Percentiles rank a stretch among this genome's conserved stretches.
Conservation (phyloP, 2,888 invertebrate species). For the Macropis europaea region DNA sequence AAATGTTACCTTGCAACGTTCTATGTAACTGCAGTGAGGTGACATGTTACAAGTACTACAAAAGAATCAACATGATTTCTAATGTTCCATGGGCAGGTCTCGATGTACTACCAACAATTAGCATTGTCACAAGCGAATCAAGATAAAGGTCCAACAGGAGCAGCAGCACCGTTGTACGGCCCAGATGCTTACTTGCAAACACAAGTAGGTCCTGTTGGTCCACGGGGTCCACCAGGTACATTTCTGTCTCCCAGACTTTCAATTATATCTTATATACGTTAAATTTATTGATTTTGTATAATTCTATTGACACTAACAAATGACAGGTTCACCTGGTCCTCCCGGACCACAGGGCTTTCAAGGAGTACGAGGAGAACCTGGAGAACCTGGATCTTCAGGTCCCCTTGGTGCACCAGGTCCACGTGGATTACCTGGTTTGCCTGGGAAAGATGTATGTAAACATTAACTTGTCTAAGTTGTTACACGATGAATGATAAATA, state of each 20-base stretch:
- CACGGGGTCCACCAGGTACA: slow-evolving; percentile 88
- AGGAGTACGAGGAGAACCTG: slow-evolving; percentile 89
- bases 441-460: slow-evolving; percentile 87
- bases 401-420: slow-evolving; percentile 82
- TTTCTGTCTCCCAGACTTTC: not conserved
- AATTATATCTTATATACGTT: not conserved
- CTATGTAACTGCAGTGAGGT: no score
- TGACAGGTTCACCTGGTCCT: slow-evolving; percentile 79
- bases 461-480: no score
- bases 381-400: slow-evolving; percentile 87
- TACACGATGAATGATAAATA: no score
- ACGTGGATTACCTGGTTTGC: slow-evolving; percentile 85
- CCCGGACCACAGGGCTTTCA: slow-evolving; percentile 91
- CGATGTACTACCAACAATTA: slow-evolving; percentile 88
- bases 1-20: no score
- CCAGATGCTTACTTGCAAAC: slow-evolving; percentile 89
- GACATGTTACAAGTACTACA: not conserved
- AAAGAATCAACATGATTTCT: not conserved
- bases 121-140: slow-evolving; percentile 85
- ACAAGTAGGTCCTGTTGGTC: slow-evolving; percentile 89
- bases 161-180: slow-evolving; percentile 77
- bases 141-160: slow-evolving; percentile 88
- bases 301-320: not conserved
- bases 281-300: not conserved
- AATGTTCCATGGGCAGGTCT: no score